Base-by-base conservation (phyloP, 2,113 vertebrate genomes). In the Lophura nycthemera region DNA sequence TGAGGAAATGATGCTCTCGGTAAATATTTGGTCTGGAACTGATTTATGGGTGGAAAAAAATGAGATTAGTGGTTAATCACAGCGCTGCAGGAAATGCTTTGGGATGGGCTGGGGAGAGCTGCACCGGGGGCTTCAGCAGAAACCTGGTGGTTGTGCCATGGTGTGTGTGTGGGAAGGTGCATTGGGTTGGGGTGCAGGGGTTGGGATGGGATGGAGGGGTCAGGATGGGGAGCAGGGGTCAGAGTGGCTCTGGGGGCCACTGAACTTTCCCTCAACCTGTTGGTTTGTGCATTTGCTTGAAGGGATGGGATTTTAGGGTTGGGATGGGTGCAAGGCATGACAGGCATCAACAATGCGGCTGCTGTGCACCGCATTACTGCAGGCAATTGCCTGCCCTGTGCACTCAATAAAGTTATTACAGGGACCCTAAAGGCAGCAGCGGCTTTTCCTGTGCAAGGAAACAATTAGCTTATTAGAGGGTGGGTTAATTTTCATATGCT, bases 21-120 rank as follows among this genome's bases (percentile, higher is more conserved):
- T 97, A 98, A 98, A 97, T 98, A 97, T 97, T 98, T 97, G 97
- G 86, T 97, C 97, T 97, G 96, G 98, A 97, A 97, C 97, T 98
- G 98, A 98, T 98, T 98, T 98, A 98, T 98, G 96, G 93, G 89
- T 90, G 93, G 95, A 91, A 95, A 96, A 96, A 96, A 97, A 96
- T 32, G 89, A 97, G 95, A 97, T 98, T 97, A 97, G 95, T 90
- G 48, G 63, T 94, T 98, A 96, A 98, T 97, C 88, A 93, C 69
- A 66, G 90, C 29, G 13, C 89, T 76, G 91, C 95, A 95, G 97
- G 96, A 94, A 97, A 74, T 27, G 10, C 69, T 86, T 52, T 43
- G 82, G 95, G 93, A 71, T 9, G 25, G 69, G 88, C 3, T 1
- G 11, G 3, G 43, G 43, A 38, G 36, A 77, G 56, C 30, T 1